Conservation (phyloP, 2,797 vertebrate species). For the Coreius guichenoti region DNA sequence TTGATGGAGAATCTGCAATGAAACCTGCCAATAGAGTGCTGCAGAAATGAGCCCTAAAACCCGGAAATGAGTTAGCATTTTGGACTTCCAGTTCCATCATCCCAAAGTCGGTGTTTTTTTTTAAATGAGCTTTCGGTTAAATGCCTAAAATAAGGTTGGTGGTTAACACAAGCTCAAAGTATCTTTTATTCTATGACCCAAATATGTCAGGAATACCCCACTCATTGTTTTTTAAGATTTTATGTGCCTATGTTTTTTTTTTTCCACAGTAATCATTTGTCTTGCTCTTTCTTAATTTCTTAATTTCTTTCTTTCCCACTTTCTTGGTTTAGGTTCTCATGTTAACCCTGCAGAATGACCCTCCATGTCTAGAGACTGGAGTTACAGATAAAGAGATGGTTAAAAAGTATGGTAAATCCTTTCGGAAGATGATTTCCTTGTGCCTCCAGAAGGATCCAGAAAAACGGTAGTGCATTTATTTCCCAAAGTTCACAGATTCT, state of each 20-base stretch:
- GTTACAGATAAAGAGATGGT: slow-evolving; percentile 98
- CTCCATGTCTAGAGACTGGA: slow-evolving; percentile 94
- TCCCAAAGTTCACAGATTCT: not conserved
- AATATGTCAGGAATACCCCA: not conserved
- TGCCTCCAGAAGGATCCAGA: slow-evolving; percentile 99
- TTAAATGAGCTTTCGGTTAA: not conserved
- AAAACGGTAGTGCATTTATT: slow-evolving; percentile 83
- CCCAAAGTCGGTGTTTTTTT: not conserved
- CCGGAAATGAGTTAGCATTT: not conserved
- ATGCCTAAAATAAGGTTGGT: not conserved
- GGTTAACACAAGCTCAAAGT: not conserved
- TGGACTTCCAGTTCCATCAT: no score
- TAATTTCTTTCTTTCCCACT: not conserved
- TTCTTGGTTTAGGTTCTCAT: slow-evolving; percentile 86
- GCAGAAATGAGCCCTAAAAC: not conserved
- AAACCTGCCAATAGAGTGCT: not conserved
- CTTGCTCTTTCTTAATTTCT: not conserved
- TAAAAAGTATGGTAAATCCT: slow-evolving; percentile 93
- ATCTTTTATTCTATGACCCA: not conserved
- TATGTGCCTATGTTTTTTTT: not conserved
- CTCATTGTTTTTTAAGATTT: not conserved
- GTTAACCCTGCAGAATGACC: slow-evolving; percentile 94
- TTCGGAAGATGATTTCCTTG: slow-evolving; percentile 93
- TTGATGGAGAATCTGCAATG: not conserved
- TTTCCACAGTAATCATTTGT: not conserved